These are phyloP conservation scores for Lepisosteus osseus DNA, from an alignment of 2,113 vertebrate species.

Conservation along the genomic window DNA sequence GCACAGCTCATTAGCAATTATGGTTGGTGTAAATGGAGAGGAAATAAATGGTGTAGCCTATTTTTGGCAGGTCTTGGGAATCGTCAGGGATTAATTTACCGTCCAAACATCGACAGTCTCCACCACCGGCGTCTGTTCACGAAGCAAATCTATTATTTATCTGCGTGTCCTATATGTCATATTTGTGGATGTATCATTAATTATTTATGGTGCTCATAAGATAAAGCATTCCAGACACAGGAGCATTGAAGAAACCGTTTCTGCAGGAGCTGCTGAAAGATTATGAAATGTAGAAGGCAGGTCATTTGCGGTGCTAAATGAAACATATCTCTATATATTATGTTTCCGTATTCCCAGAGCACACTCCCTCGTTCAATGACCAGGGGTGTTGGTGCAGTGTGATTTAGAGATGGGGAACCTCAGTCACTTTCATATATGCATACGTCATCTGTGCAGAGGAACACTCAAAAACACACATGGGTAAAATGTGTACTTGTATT, in stretches of 20 bases:
- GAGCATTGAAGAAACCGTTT: slow-evolving; percentile 42
- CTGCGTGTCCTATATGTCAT: slow-evolving; percentile 52
- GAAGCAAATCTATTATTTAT: slow-evolving; percentile 66
- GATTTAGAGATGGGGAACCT: no score
- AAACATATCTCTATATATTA: no score
- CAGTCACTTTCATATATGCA: no score
- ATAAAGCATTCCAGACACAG: slow-evolving; percentile 40
- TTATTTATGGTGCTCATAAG: slow-evolving; percentile 67
- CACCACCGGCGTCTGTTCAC: slow-evolving; percentile 36
- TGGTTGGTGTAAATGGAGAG: slow-evolving; percentile 2
- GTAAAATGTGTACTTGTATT: no score
- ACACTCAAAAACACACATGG: no score
- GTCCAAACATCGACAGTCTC: slow-evolving; percentile 44
- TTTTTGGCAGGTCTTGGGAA: slow-evolving; percentile 39
- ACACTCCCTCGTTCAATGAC: no score
- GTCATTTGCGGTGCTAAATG: no score
- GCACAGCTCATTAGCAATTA: slow-evolving; percentile 18
- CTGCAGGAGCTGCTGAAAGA: slow-evolving; percentile 33
- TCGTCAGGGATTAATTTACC: slow-evolving; percentile 53
- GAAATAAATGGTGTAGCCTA: slow-evolving; percentile 16
- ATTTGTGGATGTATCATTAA: slow-evolving; percentile 55
- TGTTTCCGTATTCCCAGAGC: no score
- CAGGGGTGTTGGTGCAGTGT: no score
- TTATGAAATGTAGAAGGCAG: slow-evolving; percentile 47
- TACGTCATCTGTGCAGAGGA: no score